A percentile compares a stretch with the other conserved stretches of the same genome.
Evolutionary conservation across 2,113 vertebrate species (phyloP).

Genomic region (Castor canadensis): DNA sequence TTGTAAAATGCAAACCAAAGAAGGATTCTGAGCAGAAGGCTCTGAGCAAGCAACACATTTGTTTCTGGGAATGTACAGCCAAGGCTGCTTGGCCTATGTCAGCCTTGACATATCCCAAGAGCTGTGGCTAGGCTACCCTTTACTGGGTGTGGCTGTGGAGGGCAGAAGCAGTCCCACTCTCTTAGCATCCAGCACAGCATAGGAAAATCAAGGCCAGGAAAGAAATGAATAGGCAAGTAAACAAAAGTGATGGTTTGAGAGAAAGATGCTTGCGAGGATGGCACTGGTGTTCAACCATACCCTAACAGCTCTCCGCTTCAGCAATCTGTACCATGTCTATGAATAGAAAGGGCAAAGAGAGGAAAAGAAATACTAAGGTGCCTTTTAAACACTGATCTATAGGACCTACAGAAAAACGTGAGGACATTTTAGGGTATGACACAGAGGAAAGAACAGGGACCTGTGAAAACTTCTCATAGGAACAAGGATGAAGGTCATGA

Average conservation of each 20-base stretch:
- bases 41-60: neutral
- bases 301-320: accelerated
- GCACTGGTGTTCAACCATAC: neutral
- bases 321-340: neutral
- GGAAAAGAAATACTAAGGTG: neutral
- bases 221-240: neutral
- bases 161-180: neutral
- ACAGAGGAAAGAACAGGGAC: neutral
- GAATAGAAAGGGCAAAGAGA: neutral
- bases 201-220: neutral
- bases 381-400: neutral
- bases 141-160: accelerated
- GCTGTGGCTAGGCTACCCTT: neutral
- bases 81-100: neutral
- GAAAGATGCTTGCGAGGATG: neutral
- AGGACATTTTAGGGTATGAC: neutral
- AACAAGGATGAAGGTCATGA: neutral
- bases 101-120: neutral
- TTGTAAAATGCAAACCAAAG: neutral
- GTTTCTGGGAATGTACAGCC: neutral
- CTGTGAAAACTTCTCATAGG: neutral
- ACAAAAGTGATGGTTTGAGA: neutral
- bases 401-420: neutral
- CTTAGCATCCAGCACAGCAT: neutral
- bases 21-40: neutral